Conservation (phyloP, 2,888 invertebrate genomes). For the Cephus pygmeus region DNA sequence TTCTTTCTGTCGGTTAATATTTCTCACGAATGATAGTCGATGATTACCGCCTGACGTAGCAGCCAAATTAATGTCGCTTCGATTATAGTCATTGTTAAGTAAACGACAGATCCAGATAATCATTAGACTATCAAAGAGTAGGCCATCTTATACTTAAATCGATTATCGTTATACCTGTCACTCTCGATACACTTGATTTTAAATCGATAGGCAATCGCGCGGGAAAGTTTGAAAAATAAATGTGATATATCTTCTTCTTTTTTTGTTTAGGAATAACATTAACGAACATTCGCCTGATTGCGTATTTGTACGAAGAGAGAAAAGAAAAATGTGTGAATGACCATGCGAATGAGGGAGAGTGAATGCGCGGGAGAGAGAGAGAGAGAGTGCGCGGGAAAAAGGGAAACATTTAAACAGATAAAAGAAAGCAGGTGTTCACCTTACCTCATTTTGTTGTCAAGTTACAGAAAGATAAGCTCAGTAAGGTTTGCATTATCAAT, state of each 20-base stretch:
- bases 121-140: neutral
- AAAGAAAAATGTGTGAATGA: neutral
- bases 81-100: neutral
- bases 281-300: constrained; percentile 45
- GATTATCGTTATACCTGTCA: neutral
- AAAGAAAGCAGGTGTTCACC: constrained; percentile 36
- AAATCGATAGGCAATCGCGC: neutral
- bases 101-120: neutral
- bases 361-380: neutral
- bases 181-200: neutral
- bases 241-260: constrained; percentile 41
- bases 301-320: constrained; percentile 47
- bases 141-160: neutral
- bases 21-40: neutral
- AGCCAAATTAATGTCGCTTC: neutral
- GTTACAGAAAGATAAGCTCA: constrained; percentile 35
- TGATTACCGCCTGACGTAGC: neutral
- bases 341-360: neutral
- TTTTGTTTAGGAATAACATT: constrained; percentile 53
- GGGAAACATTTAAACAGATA: neutral
- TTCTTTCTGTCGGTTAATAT: neutral
- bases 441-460: constrained; percentile 45
- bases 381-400: neutral
- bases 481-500: constrained; percentile 31
- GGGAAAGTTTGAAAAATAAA: constrained; percentile 25